Evolutionary conservation across 2,888 invertebrate genomes (phyloP).

Genomic region (Cosmopolites sordidus): DNA sequence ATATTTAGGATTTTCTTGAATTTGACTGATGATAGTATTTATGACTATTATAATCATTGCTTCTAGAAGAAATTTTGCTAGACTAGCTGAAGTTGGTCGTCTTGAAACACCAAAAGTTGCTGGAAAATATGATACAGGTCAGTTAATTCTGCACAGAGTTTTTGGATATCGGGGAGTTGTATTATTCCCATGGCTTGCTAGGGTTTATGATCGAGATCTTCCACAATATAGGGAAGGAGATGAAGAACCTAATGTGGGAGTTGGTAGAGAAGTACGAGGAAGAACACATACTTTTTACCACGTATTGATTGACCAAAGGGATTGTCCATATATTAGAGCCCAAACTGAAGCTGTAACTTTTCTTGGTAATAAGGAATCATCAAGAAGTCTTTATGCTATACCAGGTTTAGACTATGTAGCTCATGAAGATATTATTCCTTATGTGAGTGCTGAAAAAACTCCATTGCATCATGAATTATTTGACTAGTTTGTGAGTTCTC

Average conservation of each 20-base stretch:
- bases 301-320: constrained; percentile 93
- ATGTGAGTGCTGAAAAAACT: constrained; percentile 79
- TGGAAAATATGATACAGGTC: constrained; percentile 93
- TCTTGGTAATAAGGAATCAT: constrained; percentile 92
- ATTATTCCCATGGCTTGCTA: constrained; percentile 93
- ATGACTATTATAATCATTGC: too few species aligned
- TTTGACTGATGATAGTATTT: constrained; percentile 9
- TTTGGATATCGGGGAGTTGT: constrained; percentile 97
- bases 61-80: too few species aligned
- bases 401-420: constrained; percentile 97
- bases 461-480: constrained; percentile 95
- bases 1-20: constrained; percentile 10
- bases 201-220: constrained; percentile 85
- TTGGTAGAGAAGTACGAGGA: constrained; percentile 84
- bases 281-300: constrained; percentile 94
- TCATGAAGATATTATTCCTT: constrained; percentile 96
- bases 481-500: constrained; percentile 92
- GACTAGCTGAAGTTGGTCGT: constrained; percentile 91
- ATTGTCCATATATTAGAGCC: constrained; percentile 95
- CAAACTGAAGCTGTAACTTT: constrained; percentile 98
- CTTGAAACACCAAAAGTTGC: constrained; percentile 80
- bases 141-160: constrained; percentile 90
- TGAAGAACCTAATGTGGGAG: constrained; percentile 46
- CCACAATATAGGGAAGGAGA: constrained; percentile 50
- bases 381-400: constrained; percentile 90